Evolutionary conservation across 1,140 invertebrate species (phyloP), one percentile per base, ranked within the genome.

Genomic region (Neodiprion fabricii): DNA sequence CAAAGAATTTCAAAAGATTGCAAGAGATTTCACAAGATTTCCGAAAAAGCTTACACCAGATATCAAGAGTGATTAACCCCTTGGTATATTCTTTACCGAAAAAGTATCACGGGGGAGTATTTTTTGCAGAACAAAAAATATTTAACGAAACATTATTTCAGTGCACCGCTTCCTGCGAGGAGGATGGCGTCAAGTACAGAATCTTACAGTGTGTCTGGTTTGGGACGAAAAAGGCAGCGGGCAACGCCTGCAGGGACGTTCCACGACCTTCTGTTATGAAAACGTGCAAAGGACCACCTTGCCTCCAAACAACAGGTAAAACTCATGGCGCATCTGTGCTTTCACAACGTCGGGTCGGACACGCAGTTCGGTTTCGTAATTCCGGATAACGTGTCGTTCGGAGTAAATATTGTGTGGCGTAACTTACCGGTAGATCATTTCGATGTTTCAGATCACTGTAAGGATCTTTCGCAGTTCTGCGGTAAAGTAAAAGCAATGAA

Each of bases 161-260:
- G 95, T 97, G 96, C 84, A 91, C 92, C 77, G 95, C 94, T 67
- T 86, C 90, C 7, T 97, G 96, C 83, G 92, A 92, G 72, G 88
- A 89, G 67, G 90, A 90, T 28, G 96, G 96, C 1, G 91, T 95
- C 67, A 94, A 95, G 85, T 96, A 95, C 81, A 91, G 96, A 78
- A 94, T 95, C 78, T 87, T 97, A 53, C 94, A 96, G 80, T 98
- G 96, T 85, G 95, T 96, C 70, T 97, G 96, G 96, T 94, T 92
- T 79, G 94, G 94, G 61, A 94, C 93, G 17, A 93, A 94, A 80
- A 92, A 94, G 80, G 92, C 95, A 40, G 95, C 96, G 9, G 95
- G 94, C 14, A 94, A 94, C 79, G 94, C 94, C 21, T 97, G 96
- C 85, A 91, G 92, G 75, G 91, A 94, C 78, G 89, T 94, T 78